Evolutionary conservation across 2,797 vertebrate species (phyloP).

Genomic region (Triplophysa bombifrons): DNA sequence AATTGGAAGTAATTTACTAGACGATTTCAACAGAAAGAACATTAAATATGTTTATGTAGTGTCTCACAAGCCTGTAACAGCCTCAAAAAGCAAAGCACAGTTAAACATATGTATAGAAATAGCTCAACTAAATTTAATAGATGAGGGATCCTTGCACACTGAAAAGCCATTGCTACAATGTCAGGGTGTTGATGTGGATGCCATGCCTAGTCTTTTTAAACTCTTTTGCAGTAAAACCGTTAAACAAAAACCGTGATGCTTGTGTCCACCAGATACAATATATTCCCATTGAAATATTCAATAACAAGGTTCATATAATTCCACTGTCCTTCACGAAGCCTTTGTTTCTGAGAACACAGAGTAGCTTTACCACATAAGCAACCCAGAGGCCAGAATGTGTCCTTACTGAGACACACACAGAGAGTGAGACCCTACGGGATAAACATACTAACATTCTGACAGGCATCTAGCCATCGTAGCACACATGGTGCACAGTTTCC

Average conservation of each 20-base stretch:
- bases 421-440: conserved; percentile 17
- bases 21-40: neutral
- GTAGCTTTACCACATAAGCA: conserved; percentile 7
- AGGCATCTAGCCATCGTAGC: neutral
- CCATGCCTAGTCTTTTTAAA: too few species aligned
- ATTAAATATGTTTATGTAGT: neutral
- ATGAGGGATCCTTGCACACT: too few species aligned
- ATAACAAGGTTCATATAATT: neutral
- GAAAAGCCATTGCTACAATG: too few species aligned
- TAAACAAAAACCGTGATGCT: neutral
- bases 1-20: conserved; percentile 1
- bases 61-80: neutral
- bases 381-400: conserved; percentile 21
- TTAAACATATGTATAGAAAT: neutral
- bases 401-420: conserved; percentile 25
- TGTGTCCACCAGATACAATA: neutral
- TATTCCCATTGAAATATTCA: neutral
- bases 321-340: conserved; percentile 29
- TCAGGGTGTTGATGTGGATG: too few species aligned
- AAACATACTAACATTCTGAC: conserved; percentile 28
- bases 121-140: too few species aligned
- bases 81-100: neutral
- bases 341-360: conserved; percentile 21
- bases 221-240: neutral
- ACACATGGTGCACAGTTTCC: neutral